phyloP scores from a whole-genome alignment of 2,113 vertebrate genomes.

The Tupaia chinensis region DNA sequence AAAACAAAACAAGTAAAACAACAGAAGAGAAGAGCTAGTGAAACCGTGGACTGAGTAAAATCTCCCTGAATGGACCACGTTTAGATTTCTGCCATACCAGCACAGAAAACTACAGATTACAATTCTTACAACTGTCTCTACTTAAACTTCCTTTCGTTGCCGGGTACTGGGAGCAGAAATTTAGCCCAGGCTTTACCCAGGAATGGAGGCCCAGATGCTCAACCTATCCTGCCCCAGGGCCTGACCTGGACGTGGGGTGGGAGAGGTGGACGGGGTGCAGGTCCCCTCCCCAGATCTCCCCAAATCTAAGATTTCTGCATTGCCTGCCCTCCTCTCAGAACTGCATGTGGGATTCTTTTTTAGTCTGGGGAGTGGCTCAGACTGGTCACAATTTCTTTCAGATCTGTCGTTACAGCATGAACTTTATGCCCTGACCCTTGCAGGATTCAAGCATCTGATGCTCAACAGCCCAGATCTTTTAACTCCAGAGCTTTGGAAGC shows the following conservation, averaged over 20 bases:
- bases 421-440: not conserved
- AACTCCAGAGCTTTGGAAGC: not conserved
- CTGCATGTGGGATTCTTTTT: not conserved
- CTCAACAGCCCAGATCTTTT: not conserved
- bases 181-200: not conserved
- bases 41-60: not conserved
- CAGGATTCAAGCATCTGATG: not conserved
- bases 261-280: not conserved
- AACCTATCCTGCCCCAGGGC: not conserved
- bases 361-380: not conserved
- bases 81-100: slow-evolving; percentile 2
- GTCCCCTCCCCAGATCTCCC: too few relatives aligned
- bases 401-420: not conserved
- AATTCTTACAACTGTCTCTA: not conserved
- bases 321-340: not conserved
- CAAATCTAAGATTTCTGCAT: not conserved
- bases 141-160: not conserved
- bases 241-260: not conserved
- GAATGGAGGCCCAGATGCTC: not conserved
- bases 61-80: not conserved
- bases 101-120: not conserved
- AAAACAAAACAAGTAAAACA: not conserved
- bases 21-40: not conserved
- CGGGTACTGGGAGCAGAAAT: not conserved
- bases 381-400: not conserved